These are phyloP conservation scores for Turritopsis dohrnii DNA, from an alignment of 30 jellyfish, hydroid and myxozoan species.

Conservation along the genomic window DNA sequence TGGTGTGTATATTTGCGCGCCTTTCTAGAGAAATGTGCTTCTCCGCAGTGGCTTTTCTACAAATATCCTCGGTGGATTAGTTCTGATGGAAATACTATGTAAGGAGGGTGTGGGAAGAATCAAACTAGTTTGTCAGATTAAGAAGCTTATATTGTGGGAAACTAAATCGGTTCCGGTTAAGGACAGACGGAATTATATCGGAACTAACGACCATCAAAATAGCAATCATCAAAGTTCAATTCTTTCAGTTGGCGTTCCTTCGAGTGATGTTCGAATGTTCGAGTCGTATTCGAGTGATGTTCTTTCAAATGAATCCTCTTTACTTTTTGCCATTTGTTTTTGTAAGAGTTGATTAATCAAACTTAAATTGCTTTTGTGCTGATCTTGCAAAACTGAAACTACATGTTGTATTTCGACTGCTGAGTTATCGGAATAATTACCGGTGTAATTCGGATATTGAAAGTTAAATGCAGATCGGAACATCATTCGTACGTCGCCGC, in stretches of 20 bases:
- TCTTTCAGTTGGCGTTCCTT: too few relatives aligned
- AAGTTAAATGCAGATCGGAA: background rate
- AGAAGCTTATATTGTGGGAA: too few relatives aligned
- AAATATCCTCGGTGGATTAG: too few relatives aligned
- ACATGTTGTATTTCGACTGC: background rate
- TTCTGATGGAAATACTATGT: too few relatives aligned
- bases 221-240: background rate
- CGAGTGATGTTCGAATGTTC: background rate
- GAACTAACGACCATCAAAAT: background rate
- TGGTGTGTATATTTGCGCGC: too few relatives aligned
- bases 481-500: background rate
- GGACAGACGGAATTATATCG: background rate
- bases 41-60: too few relatives aligned
- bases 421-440: background rate
- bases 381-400: background rate
- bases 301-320: background rate
- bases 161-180: background rate
- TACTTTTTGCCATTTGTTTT: background rate
- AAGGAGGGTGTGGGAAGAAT: too few relatives aligned
- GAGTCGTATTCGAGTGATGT: background rate
- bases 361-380: too few relatives aligned
- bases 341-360: background rate
- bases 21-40: too few relatives aligned
- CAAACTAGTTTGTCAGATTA: too few relatives aligned
- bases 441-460: background rate